These are phyloP conservation scores for Zonitis immaculata DNA, from an alignment of 2,888 invertebrate genomes.

Conservation along the genomic window DNA sequence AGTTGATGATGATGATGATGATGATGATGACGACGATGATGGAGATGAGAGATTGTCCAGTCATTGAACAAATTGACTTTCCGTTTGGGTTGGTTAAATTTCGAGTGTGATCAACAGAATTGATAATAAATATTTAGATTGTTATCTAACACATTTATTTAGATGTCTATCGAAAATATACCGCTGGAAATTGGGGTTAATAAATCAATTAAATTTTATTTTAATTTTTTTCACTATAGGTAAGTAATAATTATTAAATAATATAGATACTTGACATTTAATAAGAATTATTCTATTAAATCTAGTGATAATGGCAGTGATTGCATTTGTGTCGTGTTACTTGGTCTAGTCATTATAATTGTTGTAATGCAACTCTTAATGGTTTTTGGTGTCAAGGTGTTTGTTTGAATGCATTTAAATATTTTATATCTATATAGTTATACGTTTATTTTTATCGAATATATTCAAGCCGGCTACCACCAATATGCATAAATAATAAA, in stretches of 20 bases:
- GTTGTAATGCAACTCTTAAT: neutral
- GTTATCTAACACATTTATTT: no score
- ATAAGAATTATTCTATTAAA: neutral
- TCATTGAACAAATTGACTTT: no score
- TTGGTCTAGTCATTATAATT: neutral
- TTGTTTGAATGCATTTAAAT: constrained; percentile 10
- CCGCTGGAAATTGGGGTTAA: no score
- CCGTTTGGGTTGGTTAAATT: no score
- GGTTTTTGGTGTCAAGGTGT: constrained; percentile 16
- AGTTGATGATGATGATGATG: neutral
- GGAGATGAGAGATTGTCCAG: no score
- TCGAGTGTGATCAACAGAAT: no score
- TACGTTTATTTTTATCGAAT: neutral
- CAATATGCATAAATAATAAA: neutral
- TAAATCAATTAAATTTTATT: no score
- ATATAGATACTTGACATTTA: neutral
- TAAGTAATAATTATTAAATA: neutral
- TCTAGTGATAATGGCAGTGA: neutral
- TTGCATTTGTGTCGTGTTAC: neutral
- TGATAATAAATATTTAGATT: no score
- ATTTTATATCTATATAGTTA: neutral
- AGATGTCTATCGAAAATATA: no score
- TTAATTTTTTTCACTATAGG: neutral
- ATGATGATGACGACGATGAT: no score
- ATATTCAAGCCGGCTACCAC: neutral